A percentile compares a stretch with the other conserved stretches of the same genome.
These are phyloP conservation scores for Tamias sibiricus DNA, from an alignment of 2,113 vertebrate genomes.

Conservation along the genomic window DNA sequence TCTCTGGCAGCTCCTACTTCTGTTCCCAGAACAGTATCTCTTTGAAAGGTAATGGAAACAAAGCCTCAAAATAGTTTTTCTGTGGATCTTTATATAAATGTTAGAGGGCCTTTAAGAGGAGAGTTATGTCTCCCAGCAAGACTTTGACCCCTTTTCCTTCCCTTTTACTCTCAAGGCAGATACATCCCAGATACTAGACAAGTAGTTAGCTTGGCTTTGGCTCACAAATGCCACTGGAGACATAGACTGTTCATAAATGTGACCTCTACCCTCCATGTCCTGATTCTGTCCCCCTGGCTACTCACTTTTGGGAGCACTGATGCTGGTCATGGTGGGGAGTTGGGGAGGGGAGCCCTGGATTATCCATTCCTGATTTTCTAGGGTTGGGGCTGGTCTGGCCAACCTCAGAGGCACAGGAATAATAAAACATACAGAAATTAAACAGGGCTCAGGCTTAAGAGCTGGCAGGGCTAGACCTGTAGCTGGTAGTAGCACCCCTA, in stretches of 20 bases:
- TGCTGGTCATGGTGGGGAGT: not conserved
- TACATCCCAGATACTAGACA: not conserved
- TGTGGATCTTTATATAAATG: constrained; percentile 35
- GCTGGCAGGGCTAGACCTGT: not conserved
- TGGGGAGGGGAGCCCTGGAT: not conserved
- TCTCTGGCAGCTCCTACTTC: not conserved
- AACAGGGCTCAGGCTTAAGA: not conserved
- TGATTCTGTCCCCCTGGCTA: not conserved
- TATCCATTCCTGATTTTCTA: not conserved
- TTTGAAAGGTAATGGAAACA: constrained; percentile 50
- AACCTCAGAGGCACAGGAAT: not conserved
- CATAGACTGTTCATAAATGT: not conserved
- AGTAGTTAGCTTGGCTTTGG: not conserved
- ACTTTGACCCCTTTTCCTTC: not conserved
- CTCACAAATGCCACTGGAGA: not conserved
- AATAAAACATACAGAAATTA: not conserved
- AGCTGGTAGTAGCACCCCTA: not conserved
- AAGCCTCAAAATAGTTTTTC: constrained; percentile 36
- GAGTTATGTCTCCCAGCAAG: constrained; percentile 26
- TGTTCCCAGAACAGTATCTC: not conserved
- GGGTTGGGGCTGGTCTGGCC: not conserved
- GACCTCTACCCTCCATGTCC: not conserved
- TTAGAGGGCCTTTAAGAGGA: constrained; percentile 2
- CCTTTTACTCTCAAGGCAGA: not conserved
- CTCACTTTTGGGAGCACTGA: not conserved